These are phyloP conservation scores for Protobothrops flavoviridis DNA, from an alignment of 2,113 vertebrate species.

Conservation along the genomic window DNA sequence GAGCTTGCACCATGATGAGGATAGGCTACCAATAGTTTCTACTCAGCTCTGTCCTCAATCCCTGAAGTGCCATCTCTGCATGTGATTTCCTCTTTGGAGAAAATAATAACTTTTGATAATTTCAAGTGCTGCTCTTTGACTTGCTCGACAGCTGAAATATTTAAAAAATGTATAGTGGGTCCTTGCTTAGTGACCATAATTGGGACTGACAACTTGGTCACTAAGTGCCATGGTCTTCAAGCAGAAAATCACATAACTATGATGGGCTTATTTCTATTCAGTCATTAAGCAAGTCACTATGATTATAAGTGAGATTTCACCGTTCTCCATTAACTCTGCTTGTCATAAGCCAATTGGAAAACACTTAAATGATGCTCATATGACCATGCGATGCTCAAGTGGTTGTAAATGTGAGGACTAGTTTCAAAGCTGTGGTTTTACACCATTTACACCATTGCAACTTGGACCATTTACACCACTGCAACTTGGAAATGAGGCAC, in stretches of 20 bases:
- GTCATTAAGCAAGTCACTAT: background rate
- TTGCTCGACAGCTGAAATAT: background rate
- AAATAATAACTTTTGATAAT: background rate
- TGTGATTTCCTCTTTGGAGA: background rate
- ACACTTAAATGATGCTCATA: background rate
- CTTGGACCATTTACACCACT: background rate
- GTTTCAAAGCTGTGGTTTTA: background rate
- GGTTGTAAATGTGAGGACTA: background rate
- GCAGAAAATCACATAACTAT: background rate
- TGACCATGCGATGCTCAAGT: background rate
- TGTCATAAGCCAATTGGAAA: background rate
- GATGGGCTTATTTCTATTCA: background rate
- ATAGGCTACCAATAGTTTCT: background rate
- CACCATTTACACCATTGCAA: background rate
- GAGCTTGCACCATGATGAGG: background rate
- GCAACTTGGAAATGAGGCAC: background rate
- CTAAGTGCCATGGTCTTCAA: background rate
- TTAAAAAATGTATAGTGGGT: background rate
- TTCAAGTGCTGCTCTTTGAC: background rate
- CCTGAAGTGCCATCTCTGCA: background rate
- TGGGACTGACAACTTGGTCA: background rate
- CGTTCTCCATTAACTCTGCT: background rate
- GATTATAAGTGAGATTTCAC: background rate
- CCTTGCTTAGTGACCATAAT: background rate
- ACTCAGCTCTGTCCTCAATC: background rate